Conservation (phyloP, 2,888 invertebrate species). For the Phania funesta region DNA sequence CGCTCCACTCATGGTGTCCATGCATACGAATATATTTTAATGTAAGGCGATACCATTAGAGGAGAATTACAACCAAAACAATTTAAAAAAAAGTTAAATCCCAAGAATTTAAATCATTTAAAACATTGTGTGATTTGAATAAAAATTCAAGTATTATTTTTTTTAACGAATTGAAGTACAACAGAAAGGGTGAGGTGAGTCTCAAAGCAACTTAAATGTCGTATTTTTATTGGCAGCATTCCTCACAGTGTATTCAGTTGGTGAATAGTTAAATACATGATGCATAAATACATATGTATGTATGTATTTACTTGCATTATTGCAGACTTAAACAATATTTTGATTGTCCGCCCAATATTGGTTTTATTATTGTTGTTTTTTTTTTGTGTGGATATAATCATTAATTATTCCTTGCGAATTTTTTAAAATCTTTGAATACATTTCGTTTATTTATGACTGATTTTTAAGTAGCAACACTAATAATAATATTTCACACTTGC, state of each 20-base stretch:
- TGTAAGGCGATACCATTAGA: slow-evolving; percentile 37
- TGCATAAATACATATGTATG: neutral
- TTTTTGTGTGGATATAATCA: slow-evolving; percentile 6
- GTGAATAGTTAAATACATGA: neutral
- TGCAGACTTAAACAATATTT: slow-evolving; percentile 37
- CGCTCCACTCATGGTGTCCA: slow-evolving; percentile 6
- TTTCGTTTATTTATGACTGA: slow-evolving; percentile 45
- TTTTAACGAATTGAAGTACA: neutral
- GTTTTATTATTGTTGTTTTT: slow-evolving; percentile 27
- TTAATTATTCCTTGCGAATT: slow-evolving; percentile 37
- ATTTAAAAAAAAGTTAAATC: neutral
- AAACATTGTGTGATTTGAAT: slow-evolving; percentile 36
- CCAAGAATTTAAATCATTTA: slow-evolving; percentile 4
- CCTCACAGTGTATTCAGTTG: slow-evolving; percentile 14
- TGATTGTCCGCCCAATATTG: slow-evolving; percentile 29
- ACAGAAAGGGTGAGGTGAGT: slow-evolving; percentile 9
- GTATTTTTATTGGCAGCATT: neutral
- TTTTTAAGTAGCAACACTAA: slow-evolving; percentile 55
- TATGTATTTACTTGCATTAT: slow-evolving; percentile 3
- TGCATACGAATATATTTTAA: neutral
- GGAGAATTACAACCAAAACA: neutral
- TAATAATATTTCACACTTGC: slow-evolving; percentile 60
- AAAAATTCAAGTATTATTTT: neutral
- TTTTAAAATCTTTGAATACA: neutral
- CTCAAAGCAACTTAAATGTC: neutral